Percentiles rank a stretch among this genome's conserved stretches.
Evolutionary conservation across 2,797 vertebrate genomes (phyloP).

Genomic region (Onychomys torridus): DNA sequence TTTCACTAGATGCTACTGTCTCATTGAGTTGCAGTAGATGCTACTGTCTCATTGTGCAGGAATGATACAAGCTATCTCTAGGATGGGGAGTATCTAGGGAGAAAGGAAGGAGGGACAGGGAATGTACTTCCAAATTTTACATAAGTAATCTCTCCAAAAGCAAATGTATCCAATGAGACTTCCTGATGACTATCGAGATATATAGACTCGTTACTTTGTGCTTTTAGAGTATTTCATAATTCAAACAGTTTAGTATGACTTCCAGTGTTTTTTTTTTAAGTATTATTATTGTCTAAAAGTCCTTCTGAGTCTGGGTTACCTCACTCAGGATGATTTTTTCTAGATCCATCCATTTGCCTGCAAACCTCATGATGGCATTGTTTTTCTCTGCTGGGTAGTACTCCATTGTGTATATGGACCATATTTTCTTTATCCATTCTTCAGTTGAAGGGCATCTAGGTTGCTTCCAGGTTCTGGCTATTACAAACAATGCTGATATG

Average conservation of each 20-base stretch:
- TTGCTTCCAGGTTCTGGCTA: too few species aligned
- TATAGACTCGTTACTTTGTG: background rate
- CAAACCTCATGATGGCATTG: too few species aligned
- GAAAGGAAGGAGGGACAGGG: background rate
- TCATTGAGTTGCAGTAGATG: too few species aligned
- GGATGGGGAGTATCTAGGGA: background rate
- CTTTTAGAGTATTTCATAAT: background rate
- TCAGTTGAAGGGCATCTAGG: too few species aligned
- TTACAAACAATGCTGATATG: too few species aligned
- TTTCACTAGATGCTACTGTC: background rate
- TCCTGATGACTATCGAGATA: background rate
- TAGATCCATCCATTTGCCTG: too few species aligned
- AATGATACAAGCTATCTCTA: background rate
- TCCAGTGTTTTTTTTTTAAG: constrained; percentile 33
- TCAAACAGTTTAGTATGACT: background rate
- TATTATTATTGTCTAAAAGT: too few species aligned
- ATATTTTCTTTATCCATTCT: too few species aligned
- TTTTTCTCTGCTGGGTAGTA: too few species aligned
- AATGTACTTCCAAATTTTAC: background rate
- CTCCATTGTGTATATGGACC: too few species aligned
- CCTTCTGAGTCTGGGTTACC: too few species aligned
- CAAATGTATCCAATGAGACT: background rate
- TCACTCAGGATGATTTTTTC: too few species aligned
- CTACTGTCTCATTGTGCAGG: background rate
- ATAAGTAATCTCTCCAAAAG: background rate